These are phyloP conservation scores for Chloroceryle aenea DNA, from an alignment of 2,113 vertebrate genomes.

Conservation along the genomic window DNA sequence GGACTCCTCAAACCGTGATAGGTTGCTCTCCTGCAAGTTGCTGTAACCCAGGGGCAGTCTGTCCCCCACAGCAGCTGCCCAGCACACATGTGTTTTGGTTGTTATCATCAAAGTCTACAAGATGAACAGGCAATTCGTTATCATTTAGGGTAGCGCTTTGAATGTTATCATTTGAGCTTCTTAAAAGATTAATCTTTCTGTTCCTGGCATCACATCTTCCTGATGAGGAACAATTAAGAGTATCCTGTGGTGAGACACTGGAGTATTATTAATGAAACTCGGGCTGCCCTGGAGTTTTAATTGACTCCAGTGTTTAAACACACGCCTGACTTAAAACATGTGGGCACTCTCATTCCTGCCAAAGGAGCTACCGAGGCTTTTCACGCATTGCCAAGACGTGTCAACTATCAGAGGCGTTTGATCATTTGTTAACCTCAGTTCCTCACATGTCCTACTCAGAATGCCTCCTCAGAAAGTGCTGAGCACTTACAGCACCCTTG, in stretches of 20 bases:
- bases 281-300: conserved; percentile 11
- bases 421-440: neutral
- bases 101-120: neutral
- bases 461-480: neutral
- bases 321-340: neutral
- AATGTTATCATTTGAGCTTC: conserved; percentile 14
- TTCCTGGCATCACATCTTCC: conserved; percentile 1
- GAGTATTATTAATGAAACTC: conserved; percentile 6
- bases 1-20: neutral
- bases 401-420: neutral
- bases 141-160: neutral
- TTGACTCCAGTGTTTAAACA: neutral
- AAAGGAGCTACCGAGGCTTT: neutral
- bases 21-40: neutral
- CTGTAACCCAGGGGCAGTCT: neutral
- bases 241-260: conserved; percentile 27
- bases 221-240: neutral
- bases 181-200: conserved; percentile 21
- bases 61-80: neutral
- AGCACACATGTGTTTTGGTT: neutral
- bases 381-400: neutral
- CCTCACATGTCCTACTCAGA: neutral
- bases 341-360: neutral
- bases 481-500: neutral
- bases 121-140: neutral